phyloP scores from a whole-genome alignment of 2,888 invertebrate genomes.

The Adela reaumurella region DNA sequence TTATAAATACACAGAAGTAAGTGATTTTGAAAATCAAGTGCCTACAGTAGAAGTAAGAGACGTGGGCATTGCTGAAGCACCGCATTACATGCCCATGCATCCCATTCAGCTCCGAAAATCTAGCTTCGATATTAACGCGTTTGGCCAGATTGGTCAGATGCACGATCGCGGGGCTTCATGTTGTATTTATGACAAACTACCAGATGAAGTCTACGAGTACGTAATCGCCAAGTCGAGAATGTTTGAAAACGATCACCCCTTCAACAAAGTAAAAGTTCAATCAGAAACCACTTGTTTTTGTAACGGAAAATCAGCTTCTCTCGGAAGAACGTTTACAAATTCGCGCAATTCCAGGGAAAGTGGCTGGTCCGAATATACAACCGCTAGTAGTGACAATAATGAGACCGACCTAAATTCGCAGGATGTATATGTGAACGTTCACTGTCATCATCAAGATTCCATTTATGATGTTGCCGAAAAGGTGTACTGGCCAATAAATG shows the following conservation, averaged over 20 bases:
- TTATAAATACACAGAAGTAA: no score
- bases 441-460: neutral
- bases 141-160: neutral
- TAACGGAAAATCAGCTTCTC: slow-evolving; percentile 12
- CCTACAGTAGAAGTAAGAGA: neutral
- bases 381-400: neutral
- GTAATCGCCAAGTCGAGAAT: slow-evolving; percentile 21
- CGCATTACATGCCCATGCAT: neutral
- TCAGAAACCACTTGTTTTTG: slow-evolving; percentile 29
- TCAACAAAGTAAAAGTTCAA: slow-evolving; percentile 23
- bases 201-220: slow-evolving; percentile 24
- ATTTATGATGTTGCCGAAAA: neutral
- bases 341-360: no score
- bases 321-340: no score
- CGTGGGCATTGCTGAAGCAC: neutral
- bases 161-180: slow-evolving; percentile 10
- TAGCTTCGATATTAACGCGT: neutral
- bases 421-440: neutral
- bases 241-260: slow-evolving; percentile 21
- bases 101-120: neutral
- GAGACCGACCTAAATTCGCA: neutral
- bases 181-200: slow-evolving; percentile 21
- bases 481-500: no score
- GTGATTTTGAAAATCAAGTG: neutral
- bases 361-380: neutral